Conservation (phyloP, 2,113 vertebrate species). For the Epinephelus lanceolatus region DNA sequence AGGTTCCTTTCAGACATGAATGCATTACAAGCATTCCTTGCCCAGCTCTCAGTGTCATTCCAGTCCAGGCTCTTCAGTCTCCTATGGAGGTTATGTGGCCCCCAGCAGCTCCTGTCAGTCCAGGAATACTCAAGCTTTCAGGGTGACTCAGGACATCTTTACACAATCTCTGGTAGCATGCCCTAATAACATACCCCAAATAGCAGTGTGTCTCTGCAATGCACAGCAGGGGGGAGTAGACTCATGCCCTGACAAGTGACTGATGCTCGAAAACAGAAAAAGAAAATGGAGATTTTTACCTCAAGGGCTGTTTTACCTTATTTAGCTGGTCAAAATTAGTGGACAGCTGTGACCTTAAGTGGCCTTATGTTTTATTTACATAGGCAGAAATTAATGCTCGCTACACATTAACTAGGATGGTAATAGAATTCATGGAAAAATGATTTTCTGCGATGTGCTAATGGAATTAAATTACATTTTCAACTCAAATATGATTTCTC, state of each 20-base stretch:
- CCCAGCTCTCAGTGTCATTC: constrained; percentile 27
- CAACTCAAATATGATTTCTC: neutral
- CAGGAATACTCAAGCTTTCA: constrained; percentile 31
- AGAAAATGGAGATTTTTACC: constrained; percentile 22
- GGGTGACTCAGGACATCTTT: constrained; percentile 59
- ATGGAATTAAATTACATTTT: neutral
- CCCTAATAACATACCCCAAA: constrained; percentile 52
- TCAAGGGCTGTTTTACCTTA: constrained; percentile 25
- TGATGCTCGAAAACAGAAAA: constrained; percentile 20
- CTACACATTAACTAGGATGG: neutral
- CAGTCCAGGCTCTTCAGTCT: constrained; percentile 5
- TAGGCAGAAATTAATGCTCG: neutral
- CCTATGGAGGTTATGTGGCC: neutral
- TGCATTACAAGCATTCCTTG: constrained; percentile 42
- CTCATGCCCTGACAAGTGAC: constrained; percentile 54
- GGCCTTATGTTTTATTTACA: constrained; percentile 4
- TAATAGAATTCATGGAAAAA: neutral
- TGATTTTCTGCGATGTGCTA: neutral
- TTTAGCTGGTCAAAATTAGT: constrained; percentile 36
- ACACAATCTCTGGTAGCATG: constrained; percentile 25
- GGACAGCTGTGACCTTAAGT: constrained; percentile 25
- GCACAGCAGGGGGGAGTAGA: constrained; percentile 20
- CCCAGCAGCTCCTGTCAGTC: constrained; percentile 41
- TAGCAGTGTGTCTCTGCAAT: constrained; percentile 49
- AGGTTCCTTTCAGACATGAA: constrained; percentile 27